Evolutionary conservation across 2,888 invertebrate genomes (phyloP), one percentile per base, ranked within the genome.

Genomic region (Idaea dimidiata): DNA sequence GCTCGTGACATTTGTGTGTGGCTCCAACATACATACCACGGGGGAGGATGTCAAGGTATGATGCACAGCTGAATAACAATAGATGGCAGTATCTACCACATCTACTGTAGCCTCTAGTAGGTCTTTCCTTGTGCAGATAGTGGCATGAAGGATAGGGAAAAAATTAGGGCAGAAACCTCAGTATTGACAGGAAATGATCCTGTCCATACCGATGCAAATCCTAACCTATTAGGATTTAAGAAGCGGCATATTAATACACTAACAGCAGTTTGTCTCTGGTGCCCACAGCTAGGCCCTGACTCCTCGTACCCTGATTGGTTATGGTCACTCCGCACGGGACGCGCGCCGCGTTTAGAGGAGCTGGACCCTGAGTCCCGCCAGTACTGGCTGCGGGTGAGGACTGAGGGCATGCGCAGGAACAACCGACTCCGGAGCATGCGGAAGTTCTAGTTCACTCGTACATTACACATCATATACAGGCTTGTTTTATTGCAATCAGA

Each of bases 231-330:
- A n/a, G n/a, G n/a, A n/a, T n/a, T n/a, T n/a, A n/a, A n/a, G n/a
- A n/a, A n/a, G n/a, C n/a, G n/a, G n/a, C n/a, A n/a, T n/a, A n/a
- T n/a, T 32, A 8, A n/a, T 10, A 43, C 10, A 17, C 54, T 17
- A 16, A 54, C 16, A 24, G 24, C 24, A 24, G 24, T 24, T 16
- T 53, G 33, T 63, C 53, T 17, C 54, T 16, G 53, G 53, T 53
- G 17, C 53, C 73, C 72, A 0, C 79, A 92, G 91, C 59, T 91
- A 16, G 78, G 83, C 62, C 78, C 80, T 0, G 90, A 91, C 79
- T 81, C 82, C 24, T 88, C 98, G 80, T 99, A 99, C 87, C 99
- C 99, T 0, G 95, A 96, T 1, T 99, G 99, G 99, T 88, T 99
- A 65, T 99, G 98, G 98, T 89, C 78, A 2, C 79, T 99, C 16